phyloP scores from a whole-genome alignment of 2,888 invertebrate species.

The Malacosoma neustria region DNA sequence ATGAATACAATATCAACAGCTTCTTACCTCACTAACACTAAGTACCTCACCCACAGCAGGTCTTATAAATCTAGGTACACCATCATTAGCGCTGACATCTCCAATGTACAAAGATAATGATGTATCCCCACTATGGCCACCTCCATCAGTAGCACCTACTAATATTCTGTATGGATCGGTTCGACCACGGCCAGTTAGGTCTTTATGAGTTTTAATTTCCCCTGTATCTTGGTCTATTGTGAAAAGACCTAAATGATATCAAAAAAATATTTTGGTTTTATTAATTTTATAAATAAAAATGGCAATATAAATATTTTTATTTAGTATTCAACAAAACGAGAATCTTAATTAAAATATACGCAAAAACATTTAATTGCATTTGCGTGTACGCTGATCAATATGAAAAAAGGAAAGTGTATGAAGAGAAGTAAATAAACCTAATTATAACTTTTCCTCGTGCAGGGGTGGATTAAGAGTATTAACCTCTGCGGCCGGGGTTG shows the following conservation, averaged over 20 bases:
- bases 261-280: neutral
- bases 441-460: no score
- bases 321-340: no score
- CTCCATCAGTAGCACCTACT: constrained; percentile 81
- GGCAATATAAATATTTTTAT: no score
- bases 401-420: no score
- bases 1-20: neutral
- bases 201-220: constrained; percentile 77
- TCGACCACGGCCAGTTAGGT: constrained; percentile 84
- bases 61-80: constrained; percentile 83
- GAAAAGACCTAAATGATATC: constrained; percentile 73
- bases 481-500: no score
- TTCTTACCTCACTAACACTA: constrained; percentile 78
- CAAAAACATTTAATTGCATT: no score
- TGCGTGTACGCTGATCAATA: no score
- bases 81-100: constrained; percentile 87
- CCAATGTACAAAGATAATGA: constrained; percentile 81
- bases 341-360: no score
- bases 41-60: constrained; percentile 82
- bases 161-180: constrained; percentile 81
- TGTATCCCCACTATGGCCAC: constrained; percentile 77
- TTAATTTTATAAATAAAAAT: no score
- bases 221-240: constrained; percentile 79
- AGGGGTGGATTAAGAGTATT: no score
- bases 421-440: no score